Evolutionary conservation across 1,140 invertebrate species (phyloP).

Genomic region (Holcopasites calliopsidis): DNA sequence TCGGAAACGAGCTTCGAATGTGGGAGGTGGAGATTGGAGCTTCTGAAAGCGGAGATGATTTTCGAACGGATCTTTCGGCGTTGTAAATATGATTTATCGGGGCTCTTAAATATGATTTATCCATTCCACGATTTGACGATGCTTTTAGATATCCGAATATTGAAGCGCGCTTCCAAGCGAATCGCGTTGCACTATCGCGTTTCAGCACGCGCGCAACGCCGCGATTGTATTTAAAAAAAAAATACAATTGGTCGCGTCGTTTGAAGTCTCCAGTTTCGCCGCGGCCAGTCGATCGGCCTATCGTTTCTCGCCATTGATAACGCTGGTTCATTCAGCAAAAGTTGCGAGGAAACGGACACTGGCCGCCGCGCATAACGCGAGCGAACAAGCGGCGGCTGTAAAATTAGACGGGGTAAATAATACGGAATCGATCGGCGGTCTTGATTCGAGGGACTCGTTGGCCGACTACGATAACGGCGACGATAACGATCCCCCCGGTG

Average conservation of each 20-base stretch:
- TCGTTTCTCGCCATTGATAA: constrained; percentile 31
- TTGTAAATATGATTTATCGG: too few relatives aligned
- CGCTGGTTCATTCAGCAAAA: constrained; percentile 12
- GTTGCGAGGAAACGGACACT: not conserved
- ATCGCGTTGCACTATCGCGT: not conserved
- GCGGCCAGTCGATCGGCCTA: not conserved
- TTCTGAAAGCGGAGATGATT: too few relatives aligned
- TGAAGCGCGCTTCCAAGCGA: too few relatives aligned
- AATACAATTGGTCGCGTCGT: not conserved
- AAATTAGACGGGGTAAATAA: constrained; percentile 20
- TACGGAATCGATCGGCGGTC: constrained; percentile 28
- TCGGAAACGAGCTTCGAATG: not conserved
- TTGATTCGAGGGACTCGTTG: constrained; percentile 21
- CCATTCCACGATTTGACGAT: too few relatives aligned
- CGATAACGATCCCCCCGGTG: constrained; percentile 23
- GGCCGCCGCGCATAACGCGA: not conserved
- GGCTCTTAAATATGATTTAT: too few relatives aligned
- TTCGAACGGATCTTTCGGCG: too few relatives aligned
- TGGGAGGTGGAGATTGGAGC: not conserved
- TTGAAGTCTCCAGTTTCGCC: constrained; percentile 19
- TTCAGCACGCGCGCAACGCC: too few relatives aligned
- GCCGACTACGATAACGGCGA: constrained; percentile 3
- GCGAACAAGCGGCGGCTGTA: constrained; percentile 16
- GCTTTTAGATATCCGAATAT: too few relatives aligned
- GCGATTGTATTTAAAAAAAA: not conserved